Percentiles rank a stretch among this genome's conserved stretches.
Conservation (phyloP, 2,113 vertebrate species). For the Pampusana beccarii region DNA sequence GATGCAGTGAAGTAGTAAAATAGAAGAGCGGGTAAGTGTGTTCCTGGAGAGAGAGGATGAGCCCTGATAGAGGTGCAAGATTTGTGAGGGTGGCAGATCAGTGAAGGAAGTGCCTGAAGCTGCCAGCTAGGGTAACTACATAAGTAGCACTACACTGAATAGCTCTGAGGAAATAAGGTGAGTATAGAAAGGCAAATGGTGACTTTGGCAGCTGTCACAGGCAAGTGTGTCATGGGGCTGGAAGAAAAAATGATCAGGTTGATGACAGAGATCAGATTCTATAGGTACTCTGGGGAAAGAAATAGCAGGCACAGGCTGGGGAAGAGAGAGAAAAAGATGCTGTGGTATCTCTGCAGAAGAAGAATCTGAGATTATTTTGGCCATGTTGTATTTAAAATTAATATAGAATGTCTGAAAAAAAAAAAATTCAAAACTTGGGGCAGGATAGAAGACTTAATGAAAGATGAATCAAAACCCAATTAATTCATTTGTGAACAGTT, state of each 20-base stretch:
- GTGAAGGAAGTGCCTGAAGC: background rate
- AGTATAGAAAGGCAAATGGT: background rate
- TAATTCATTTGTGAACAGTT: background rate
- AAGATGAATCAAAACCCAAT: background rate
- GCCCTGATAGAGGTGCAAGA: background rate
- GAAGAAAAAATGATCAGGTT: background rate
- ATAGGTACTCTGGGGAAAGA: background rate
- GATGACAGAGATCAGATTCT: background rate
- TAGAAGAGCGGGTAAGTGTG: background rate
- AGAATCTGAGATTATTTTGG: background rate
- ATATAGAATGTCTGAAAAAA: background rate
- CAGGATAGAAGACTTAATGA: background rate
- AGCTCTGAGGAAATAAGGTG: background rate
- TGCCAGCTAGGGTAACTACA: no score
- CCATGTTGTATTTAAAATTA: background rate
- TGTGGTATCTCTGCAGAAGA: background rate
- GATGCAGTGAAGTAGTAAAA: background rate
- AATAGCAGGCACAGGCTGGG: background rate
- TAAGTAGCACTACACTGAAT: background rate
- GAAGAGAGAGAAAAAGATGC: background rate
- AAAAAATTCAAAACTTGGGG: background rate
- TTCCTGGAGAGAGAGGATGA: background rate
- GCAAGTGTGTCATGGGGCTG: background rate
- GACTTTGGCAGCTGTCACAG: background rate
- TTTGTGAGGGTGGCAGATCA: background rate